Conservation (phyloP, 2,113 vertebrate genomes). For the Aldabrachelys gigantea region DNA sequence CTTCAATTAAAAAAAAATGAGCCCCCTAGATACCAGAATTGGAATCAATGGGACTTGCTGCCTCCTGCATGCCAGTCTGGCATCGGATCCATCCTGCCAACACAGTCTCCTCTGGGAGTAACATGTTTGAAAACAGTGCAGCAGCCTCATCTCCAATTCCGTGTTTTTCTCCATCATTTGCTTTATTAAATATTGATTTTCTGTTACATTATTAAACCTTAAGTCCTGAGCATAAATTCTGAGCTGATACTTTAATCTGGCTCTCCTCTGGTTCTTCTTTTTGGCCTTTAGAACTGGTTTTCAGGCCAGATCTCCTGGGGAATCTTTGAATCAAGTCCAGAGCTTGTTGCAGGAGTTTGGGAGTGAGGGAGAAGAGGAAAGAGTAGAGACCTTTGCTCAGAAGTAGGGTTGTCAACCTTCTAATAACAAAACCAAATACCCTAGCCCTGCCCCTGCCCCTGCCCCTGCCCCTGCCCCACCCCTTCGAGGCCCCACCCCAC, state of each 20-base stretch:
- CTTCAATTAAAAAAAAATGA: conserved; percentile 72
- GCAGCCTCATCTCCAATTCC: conserved; percentile 78
- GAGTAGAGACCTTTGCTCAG: neutral
- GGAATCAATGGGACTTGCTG: conserved; percentile 67
- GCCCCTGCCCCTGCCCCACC: too few species aligned
- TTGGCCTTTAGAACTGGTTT: conserved; percentile 73
- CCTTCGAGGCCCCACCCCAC: too few species aligned
- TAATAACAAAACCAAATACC: too few species aligned
- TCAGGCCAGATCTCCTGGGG: conserved; percentile 33
- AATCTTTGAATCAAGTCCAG: conserved; percentile 50
- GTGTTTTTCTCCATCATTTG: conserved; percentile 86
- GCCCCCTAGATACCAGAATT: conserved; percentile 52
- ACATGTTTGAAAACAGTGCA: conserved; percentile 74
- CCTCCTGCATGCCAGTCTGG: conserved; percentile 67
- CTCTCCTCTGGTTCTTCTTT: conserved; percentile 41
- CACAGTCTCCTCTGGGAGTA: conserved; percentile 62
- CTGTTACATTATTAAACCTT: conserved; percentile 88
- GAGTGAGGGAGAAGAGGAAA: neutral
- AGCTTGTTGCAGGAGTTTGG: neutral
- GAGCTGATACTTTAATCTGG: conserved; percentile 83
- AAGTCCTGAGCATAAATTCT: conserved; percentile 83
- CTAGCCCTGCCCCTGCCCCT: too few species aligned
- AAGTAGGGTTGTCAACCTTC: too few species aligned
- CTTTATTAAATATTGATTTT: conserved; percentile 90
- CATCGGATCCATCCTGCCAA: conserved; percentile 73